Evolutionary conservation across 1,140 invertebrate species (phyloP), one percentile per base, ranked within the genome.

Genomic region (Drosophila ogumai): DNA sequence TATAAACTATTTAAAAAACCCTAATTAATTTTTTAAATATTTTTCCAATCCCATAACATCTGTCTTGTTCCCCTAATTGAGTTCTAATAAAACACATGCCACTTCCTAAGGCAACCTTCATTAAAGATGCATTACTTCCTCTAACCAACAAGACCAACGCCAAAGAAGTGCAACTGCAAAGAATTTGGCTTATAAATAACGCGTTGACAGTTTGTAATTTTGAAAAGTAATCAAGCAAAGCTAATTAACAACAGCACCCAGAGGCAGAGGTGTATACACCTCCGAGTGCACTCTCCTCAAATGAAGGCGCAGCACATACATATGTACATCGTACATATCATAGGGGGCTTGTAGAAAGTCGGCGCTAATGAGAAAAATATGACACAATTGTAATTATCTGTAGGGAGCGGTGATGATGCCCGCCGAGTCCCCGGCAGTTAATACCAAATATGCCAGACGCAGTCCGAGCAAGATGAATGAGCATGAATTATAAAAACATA

Each of bases 401-500:
- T 59, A 67, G 80, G 52, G 74, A 81, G 79, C 56, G 61, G 63
- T 44, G 61, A 59, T 40, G 59, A 58, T 50, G 49, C 50, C 36
- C 40, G 41, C 55, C 79, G 44, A 55, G 44, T 78, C 75, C 75
- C 77, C 44, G 73, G 54, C 79, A 82, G 59, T 88, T 87, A 87
- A 88, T 87, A 72, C 82, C 82, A 36, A 82, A 87, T 82, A 82
- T 75, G 81, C 66, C 81, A 84, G 63, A 80, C 50, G 44, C 71
- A 61, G 56, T 74, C 68, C 59, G 67, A 82, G 79, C 73, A 90
- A 90, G 85, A 90, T 90, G 85, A 90, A 90, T 90, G 85, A 90
- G 85, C 85, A 90, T 81, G 85, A 90, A 90, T 90, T 90, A 90
- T 90, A 90, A 90, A 90, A 88, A 90, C 85, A 88, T 90, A 88